These are phyloP conservation scores for Vanessa tameamea DNA, from an alignment of 1,140 invertebrate species.

Conservation along the genomic window DNA sequence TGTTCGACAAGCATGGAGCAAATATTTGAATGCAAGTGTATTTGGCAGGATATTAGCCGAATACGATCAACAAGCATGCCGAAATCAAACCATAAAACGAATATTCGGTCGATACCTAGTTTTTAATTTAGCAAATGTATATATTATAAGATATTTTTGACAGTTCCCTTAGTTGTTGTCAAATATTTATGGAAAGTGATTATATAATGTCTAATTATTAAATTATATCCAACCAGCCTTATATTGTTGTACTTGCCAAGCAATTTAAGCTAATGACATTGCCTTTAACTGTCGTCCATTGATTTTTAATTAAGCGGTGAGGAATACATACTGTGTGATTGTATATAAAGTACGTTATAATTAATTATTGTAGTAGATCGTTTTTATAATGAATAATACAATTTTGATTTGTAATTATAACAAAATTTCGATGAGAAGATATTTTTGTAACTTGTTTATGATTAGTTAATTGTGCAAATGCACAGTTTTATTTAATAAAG, in stretches of 20 bases:
- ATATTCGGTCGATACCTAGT: no score
- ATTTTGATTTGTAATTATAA: conserved; percentile 41
- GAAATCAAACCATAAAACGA: no score
- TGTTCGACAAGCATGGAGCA: no score
- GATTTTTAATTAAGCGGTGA: neutral
- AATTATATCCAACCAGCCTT: neutral
- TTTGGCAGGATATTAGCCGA: no score
- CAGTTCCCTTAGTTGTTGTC: no score
- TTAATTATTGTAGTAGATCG: conserved; percentile 1
- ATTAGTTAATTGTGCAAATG: conserved; percentile 7
- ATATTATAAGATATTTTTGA: no score
- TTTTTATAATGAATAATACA: conserved; percentile 1
- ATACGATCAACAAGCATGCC: no score
- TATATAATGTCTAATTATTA: no score
- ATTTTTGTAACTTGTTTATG: conserved; percentile 40
- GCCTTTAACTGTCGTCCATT: conserved; percentile 14
- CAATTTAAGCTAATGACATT: conserved; percentile 19
- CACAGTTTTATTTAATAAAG: conserved; percentile 18
- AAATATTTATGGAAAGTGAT: no score
- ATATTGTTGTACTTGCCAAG: conserved; percentile 29
- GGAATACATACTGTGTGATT: conserved; percentile 12
- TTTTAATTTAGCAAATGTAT: no score
- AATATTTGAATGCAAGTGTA: no score
- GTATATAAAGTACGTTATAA: neutral
- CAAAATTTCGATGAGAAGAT: conserved; percentile 34